These are phyloP conservation scores for Acanthornis magna DNA, from an alignment of 2,797 vertebrate species.

Conservation along the genomic window DNA sequence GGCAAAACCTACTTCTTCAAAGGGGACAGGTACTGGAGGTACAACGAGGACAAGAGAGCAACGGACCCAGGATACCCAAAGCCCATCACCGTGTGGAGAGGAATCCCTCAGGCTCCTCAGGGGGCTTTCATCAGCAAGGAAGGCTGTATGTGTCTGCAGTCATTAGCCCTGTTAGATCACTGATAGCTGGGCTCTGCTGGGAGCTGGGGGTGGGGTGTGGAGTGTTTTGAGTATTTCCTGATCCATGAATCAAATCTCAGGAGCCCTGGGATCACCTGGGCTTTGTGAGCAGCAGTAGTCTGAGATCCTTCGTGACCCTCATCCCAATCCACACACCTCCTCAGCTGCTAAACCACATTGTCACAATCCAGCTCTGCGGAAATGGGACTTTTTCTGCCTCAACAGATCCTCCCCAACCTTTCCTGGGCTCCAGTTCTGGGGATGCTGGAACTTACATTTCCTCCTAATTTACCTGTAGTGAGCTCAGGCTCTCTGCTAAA, in stretches of 20 bases:
- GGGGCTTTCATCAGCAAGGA: conserved; percentile 97
- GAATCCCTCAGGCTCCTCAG: conserved; percentile 90
- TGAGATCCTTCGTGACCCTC: background rate
- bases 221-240: background rate
- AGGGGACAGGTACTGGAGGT: conserved; percentile 96
- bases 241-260: background rate
- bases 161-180: fast-evolving
- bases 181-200: background rate
- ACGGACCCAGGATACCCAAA: conserved; percentile 94
- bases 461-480: background rate
- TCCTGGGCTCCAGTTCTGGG: background rate
- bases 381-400: background rate
- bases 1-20: conserved; percentile 99
- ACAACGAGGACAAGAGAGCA: conserved; percentile 90
- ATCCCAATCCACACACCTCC: background rate
- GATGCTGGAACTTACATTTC: background rate
- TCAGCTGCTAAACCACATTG: background rate
- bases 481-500: background rate
- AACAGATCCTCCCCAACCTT: background rate
- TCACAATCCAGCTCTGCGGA: background rate
- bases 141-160: conserved; percentile 86
- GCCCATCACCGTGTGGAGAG: conserved; percentile 94
- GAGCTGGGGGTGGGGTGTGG: background rate
- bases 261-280: background rate
- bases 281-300: background rate